phyloP scores from a whole-genome alignment of 2,888 invertebrate species.

The Amiota communis region DNA sequence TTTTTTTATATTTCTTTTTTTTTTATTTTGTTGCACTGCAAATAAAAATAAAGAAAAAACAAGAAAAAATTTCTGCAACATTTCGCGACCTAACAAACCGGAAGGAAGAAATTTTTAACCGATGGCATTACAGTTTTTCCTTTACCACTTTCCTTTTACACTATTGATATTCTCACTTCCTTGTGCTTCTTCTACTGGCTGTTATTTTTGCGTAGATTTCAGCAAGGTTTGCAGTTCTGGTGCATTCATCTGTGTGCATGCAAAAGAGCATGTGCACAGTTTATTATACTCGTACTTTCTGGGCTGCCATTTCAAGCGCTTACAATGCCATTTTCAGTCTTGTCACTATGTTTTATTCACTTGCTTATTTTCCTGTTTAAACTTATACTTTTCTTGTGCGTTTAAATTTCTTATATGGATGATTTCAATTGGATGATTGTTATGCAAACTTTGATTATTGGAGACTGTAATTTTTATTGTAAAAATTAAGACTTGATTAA shows the following conservation, averaged over 20 bases:
- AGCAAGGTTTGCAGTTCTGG: constrained; percentile 10
- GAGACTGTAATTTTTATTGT: too few relatives aligned
- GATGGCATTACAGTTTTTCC: constrained; percentile 40
- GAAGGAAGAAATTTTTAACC: constrained; percentile 65
- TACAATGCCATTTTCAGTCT: constrained; percentile 57
- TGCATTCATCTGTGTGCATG: not conserved
- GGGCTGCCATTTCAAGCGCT: constrained; percentile 39
- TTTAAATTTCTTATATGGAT: too few relatives aligned
- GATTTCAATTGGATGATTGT: too few relatives aligned
- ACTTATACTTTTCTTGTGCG: too few relatives aligned
- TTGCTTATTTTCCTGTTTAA: not conserved
- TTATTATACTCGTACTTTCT: constrained; percentile 59
- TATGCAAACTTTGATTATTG: too few relatives aligned
- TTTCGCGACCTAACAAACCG: constrained; percentile 60
- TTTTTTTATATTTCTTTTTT: not conserved
- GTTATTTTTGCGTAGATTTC: not conserved
- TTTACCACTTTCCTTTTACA: constrained; percentile 1
- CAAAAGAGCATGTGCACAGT: constrained; percentile 43
- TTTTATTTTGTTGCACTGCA: not conserved
- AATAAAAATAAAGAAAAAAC: not conserved
- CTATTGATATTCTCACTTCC: not conserved
- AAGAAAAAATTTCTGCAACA: constrained; percentile 50
- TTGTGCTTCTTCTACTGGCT: not conserved
- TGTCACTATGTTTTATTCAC: constrained; percentile 33
- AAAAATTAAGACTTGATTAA: too few relatives aligned